phyloP scores from a whole-genome alignment of 2,797 vertebrate genomes.

The Holocentrus rufus region DNA sequence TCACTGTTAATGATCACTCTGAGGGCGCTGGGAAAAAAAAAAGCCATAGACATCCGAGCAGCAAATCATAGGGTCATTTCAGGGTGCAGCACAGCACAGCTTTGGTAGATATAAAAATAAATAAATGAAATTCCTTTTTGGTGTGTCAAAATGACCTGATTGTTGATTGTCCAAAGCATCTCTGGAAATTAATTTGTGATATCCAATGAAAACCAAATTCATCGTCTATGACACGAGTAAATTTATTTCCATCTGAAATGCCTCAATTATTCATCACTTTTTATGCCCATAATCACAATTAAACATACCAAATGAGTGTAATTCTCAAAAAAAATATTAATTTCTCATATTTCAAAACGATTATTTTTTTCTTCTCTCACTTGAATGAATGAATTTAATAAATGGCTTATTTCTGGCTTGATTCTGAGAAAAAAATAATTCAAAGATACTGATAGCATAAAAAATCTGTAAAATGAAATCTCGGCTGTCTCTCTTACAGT shows the following conservation, averaged over 20 bases:
- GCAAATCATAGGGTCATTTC: conserved; percentile 28
- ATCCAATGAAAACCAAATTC: background rate
- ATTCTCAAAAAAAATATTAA: background rate
- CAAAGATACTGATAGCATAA: background rate
- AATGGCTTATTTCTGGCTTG: conserved; percentile 1
- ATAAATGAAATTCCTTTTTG: background rate
- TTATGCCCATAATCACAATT: background rate
- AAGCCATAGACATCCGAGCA: conserved; percentile 31
- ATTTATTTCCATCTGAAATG: background rate
- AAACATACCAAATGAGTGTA: background rate
- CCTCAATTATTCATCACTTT: background rate
- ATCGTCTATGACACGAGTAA: background rate
- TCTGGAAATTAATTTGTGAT: background rate
- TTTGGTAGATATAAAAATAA: background rate
- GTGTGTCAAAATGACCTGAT: conserved; percentile 18
- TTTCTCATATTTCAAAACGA: conserved; percentile 1
- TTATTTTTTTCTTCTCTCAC: background rate
- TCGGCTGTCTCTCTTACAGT: background rate
- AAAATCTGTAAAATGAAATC: too few species aligned
- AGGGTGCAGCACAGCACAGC: background rate
- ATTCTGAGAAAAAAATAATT: background rate
- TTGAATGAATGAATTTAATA: background rate
- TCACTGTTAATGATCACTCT: conserved; percentile 15
- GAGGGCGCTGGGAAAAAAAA: conserved; percentile 6
- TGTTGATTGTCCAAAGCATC: background rate